phyloP scores from a whole-genome alignment of 2,888 invertebrate species.

The Oeneis ivallda region DNA sequence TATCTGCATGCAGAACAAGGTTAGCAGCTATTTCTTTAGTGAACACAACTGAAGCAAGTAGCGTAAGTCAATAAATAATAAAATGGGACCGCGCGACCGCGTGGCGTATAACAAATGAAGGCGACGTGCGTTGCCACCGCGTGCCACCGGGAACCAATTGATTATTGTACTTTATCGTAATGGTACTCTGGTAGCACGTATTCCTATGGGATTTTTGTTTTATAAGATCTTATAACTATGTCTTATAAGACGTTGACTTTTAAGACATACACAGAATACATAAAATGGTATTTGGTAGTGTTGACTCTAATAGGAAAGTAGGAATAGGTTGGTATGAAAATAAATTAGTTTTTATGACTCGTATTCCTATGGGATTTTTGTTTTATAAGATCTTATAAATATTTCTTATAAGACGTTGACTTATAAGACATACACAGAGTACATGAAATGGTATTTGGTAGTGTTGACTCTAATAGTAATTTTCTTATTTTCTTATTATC shows the following conservation, averaged over 20 bases:
- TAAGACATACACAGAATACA: not conserved
- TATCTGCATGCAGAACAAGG: not conserved
- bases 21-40: conserved; percentile 20
- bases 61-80: conserved; percentile 63
- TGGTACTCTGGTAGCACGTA: conserved; percentile 30
- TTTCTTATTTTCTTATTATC: no score
- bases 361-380: no score
- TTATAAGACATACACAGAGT: not conserved
- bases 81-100: conserved; percentile 66
- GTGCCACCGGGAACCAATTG: conserved; percentile 36
- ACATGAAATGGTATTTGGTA: not conserved
- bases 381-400: conserved; percentile 1
- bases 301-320: no score
- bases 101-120: conserved; percentile 72
- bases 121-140: conserved; percentile 69
- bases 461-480: no score
- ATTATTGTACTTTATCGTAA: conserved; percentile 34
- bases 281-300: not conserved
- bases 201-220: conserved; percentile 7
- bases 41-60: conserved; percentile 47
- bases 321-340: no score
- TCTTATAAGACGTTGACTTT: conserved; percentile 4
- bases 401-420: conserved; percentile 8
- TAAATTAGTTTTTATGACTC: no score
- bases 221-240: not conserved